phyloP scores from a whole-genome alignment of 2,888 invertebrate genomes.

The Aproaerema taeniolella region DNA sequence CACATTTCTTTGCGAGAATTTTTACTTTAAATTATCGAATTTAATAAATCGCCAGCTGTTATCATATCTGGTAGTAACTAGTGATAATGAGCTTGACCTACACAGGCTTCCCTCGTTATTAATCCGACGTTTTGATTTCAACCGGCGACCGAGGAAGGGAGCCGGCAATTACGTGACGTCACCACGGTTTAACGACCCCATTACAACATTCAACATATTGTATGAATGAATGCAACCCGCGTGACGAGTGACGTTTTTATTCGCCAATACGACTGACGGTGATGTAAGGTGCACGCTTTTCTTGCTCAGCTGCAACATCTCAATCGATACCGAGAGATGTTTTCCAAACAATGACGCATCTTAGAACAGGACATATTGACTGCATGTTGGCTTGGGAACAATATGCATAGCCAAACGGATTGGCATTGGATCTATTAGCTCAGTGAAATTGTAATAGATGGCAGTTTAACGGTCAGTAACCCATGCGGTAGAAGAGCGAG shows the following conservation, averaged over 20 bases:
- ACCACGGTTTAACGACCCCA: constrained; percentile 74
- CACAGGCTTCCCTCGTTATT: constrained; percentile 71
- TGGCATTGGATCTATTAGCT: constrained; percentile 38
- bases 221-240: constrained; percentile 74
- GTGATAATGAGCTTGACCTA: constrained; percentile 73
- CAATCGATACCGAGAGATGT: no score
- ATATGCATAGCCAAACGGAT: no score
- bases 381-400: no score
- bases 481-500: constrained; percentile 44
- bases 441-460: constrained; percentile 53
- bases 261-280: constrained; percentile 38
- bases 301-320: constrained; percentile 16
- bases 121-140: constrained; percentile 74
- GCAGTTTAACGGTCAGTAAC: constrained; percentile 52
- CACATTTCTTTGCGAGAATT: no score
- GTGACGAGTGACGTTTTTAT: constrained; percentile 67
- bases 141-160: constrained; percentile 65
- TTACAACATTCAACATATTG: constrained; percentile 72
- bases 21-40: no score
- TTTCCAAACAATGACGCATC: no score
- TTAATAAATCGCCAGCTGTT: no score
- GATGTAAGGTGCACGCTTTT: constrained; percentile 37
- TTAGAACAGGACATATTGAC: no score
- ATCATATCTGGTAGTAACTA: no score
- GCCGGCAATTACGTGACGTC: constrained; percentile 75